These are phyloP conservation scores for Brachylomia viminalis DNA, from an alignment of 2,888 invertebrate species.

Conservation along the genomic window DNA sequence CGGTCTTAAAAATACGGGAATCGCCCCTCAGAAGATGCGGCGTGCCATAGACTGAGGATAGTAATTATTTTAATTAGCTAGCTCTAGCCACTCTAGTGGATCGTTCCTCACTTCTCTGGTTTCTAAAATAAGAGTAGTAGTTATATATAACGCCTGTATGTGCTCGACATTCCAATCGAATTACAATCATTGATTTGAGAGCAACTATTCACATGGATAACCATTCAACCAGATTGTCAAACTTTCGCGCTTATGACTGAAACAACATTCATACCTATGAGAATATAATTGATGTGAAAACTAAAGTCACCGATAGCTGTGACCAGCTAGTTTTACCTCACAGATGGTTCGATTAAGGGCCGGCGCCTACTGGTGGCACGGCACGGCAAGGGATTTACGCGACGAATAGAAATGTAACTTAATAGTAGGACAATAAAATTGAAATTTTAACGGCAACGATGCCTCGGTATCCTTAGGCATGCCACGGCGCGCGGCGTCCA, in stretches of 20 bases:
- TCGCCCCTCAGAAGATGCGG: too few relatives aligned
- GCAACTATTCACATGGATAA: background rate
- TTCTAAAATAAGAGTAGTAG: too few relatives aligned
- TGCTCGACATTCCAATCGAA: background rate
- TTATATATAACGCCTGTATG: background rate
- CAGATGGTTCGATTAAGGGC: background rate
- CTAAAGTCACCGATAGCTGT: conserved; percentile 7
- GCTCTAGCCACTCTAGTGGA: background rate
- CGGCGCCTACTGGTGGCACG: too few relatives aligned
- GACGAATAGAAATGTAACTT: too few relatives aligned
- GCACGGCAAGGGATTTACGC: too few relatives aligned
- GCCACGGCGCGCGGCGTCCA: too few relatives aligned
- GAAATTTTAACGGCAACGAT: too few relatives aligned
- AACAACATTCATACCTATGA: conserved; percentile 16
- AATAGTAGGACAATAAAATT: too few relatives aligned
- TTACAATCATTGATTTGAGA: conserved; percentile 15
- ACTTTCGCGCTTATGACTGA: conserved; percentile 16
- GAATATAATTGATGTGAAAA: conserved; percentile 33
- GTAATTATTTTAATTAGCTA: background rate
- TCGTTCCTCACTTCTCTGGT: background rate
- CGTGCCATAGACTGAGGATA: background rate
- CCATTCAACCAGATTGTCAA: conserved; percentile 25
- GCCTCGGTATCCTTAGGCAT: too few relatives aligned
- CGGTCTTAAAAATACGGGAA: too few relatives aligned
- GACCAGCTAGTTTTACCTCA: background rate